Evolutionary conservation across 2,888 invertebrate genomes (phyloP).

Genomic region (Augochlorella aurata): DNA sequence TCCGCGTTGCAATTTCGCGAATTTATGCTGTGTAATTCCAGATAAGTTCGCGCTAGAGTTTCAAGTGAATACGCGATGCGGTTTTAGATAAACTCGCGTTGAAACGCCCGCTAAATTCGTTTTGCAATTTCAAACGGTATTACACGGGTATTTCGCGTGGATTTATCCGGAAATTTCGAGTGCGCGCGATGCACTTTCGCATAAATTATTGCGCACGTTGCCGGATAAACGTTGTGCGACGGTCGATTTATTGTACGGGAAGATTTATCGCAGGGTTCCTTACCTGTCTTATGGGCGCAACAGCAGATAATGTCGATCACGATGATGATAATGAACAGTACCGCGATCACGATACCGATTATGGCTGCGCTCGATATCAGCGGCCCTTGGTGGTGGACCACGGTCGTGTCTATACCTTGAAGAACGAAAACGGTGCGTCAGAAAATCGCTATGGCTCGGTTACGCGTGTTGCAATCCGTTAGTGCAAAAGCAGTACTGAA

Average conservation of each 20-base stretch:
- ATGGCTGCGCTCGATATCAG: slow-evolving; percentile 89
- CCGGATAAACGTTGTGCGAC: background rate
- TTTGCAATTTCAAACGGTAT: slow-evolving; percentile 5
- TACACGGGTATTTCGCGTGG: background rate
- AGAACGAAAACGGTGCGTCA: slow-evolving; percentile 64
- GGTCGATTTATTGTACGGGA: background rate
- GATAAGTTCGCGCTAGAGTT: slow-evolving; percentile 26
- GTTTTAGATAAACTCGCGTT: slow-evolving; percentile 35
- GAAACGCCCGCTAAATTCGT: slow-evolving; percentile 31
- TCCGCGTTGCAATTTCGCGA: slow-evolving; percentile 20
- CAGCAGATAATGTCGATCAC: slow-evolving; percentile 92
- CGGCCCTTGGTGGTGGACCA: slow-evolving; percentile 81
- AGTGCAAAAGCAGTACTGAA: slow-evolving; percentile 80
- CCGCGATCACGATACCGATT: slow-evolving; percentile 91
- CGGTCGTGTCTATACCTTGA: slow-evolving; percentile 76
- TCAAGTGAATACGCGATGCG: slow-evolving; percentile 20
- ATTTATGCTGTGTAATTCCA: slow-evolving; percentile 25
- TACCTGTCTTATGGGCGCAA: slow-evolving; percentile 85
- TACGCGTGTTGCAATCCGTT: slow-evolving; percentile 70
- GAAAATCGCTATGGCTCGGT: background rate
- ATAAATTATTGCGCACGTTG: background rate
- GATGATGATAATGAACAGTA: slow-evolving; percentile 88
- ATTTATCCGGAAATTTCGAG: slow-evolving; percentile 8
- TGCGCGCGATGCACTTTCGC: background rate
- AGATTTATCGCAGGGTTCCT: background rate